Evolutionary conservation across 2,888 invertebrate genomes (phyloP).

Genomic region (Morpho helenor): DNA sequence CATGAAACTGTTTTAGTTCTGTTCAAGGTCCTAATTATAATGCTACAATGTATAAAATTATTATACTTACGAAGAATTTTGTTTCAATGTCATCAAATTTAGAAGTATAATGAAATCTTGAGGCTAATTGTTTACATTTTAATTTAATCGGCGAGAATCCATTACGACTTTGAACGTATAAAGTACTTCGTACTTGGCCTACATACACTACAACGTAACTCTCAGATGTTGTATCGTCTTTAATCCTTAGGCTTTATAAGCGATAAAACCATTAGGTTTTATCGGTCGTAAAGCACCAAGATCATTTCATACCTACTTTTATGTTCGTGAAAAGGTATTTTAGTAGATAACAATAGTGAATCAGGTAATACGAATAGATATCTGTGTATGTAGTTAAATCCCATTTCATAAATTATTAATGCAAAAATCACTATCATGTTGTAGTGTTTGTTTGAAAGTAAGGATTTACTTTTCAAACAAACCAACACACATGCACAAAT

Average conservation of each 20-base stretch:
- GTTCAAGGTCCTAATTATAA: slow-evolving; percentile 11
- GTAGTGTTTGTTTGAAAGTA: no score
- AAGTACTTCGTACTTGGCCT: slow-evolving; percentile 41
- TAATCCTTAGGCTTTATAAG: slow-evolving; percentile 13
- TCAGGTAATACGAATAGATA: no score
- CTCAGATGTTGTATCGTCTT: slow-evolving; percentile 4
- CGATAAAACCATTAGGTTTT: slow-evolving; percentile 3
- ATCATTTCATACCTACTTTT: no score
- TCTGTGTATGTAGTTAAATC: no score
- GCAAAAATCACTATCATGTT: no score
- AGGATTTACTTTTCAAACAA: not conserved
- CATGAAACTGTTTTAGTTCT: slow-evolving; percentile 3
- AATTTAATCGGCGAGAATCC: slow-evolving; percentile 25
- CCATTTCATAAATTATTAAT: no score
- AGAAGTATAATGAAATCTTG: not conserved
- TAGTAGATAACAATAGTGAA: no score
- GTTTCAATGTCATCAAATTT: not conserved
- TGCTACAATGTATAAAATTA: not conserved
- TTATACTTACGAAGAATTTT: not conserved
- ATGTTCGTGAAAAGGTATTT: no score
- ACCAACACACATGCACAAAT: not conserved
- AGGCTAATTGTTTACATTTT: slow-evolving; percentile 1
- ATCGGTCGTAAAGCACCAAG: no score
- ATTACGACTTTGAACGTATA: slow-evolving; percentile 35
- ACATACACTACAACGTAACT: slow-evolving; percentile 28